A percentile compares a stretch with the other conserved stretches of the same genome.
Evolutionary conservation across 2,888 invertebrate species (phyloP).

Genomic region (Baccha elongata): DNA sequence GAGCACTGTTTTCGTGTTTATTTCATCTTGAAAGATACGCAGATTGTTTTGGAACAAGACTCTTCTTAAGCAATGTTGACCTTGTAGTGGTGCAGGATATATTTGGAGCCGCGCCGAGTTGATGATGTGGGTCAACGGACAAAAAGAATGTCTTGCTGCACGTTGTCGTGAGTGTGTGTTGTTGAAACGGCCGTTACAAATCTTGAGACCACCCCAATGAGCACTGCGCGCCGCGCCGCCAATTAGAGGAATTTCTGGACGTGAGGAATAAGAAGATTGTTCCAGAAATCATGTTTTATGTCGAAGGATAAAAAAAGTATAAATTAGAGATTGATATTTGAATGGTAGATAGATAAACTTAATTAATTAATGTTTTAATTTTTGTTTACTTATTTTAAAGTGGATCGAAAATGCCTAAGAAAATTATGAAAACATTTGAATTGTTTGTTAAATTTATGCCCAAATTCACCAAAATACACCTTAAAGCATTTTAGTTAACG

Average conservation of each 20-base stretch:
- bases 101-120: conserved; percentile 52
- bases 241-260: conserved; percentile 59
- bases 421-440: too few relatives aligned
- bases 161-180: conserved; percentile 1
- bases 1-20: conserved; percentile 1
- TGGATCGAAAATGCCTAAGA: too few relatives aligned
- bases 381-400: too few relatives aligned
- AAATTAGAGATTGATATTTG: too few relatives aligned
- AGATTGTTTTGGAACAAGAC: conserved; percentile 8
- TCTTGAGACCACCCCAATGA: conserved; percentile 57
- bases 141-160: conserved; percentile 58
- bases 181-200: conserved; percentile 65
- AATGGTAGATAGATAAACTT: too few relatives aligned
- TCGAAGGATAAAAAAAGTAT: too few relatives aligned
- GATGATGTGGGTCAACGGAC: conserved; percentile 70
- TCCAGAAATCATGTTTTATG: too few relatives aligned
- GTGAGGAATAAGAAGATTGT: too few relatives aligned
- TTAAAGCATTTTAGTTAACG: too few relatives aligned
- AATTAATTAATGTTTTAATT: too few relatives aligned
- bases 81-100: conserved; percentile 36
- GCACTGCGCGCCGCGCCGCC: not conserved
- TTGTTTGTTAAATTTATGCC: too few relatives aligned
- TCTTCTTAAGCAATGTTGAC: conserved; percentile 48
- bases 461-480: too few relatives aligned
- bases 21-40: not conserved